Conservation (phyloP, 2,113 vertebrate species). For the Sminthopsis crassicaudata region DNA sequence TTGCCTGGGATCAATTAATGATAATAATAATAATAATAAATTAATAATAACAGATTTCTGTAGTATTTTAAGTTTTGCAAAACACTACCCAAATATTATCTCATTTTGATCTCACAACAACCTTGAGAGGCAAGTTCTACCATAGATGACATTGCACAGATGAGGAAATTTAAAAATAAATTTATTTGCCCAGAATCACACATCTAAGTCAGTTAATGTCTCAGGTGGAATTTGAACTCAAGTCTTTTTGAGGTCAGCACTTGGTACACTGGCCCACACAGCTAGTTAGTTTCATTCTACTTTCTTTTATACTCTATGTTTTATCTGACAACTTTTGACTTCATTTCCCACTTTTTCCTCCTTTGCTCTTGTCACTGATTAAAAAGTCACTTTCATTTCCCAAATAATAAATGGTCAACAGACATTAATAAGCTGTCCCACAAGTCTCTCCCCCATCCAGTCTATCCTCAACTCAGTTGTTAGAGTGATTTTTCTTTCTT, state of each 20-base stretch:
- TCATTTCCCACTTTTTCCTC: not conserved
- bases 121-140: no score
- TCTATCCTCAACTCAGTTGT: not conserved
- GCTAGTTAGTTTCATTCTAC: not conserved
- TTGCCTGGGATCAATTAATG: not conserved
- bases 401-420: not conserved
- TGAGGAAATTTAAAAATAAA: not conserved
- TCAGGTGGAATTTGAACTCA: not conserved
- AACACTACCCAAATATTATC: no score
- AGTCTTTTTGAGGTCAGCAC: not conserved
- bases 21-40: no score
- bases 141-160: not conserved
- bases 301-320: not conserved
- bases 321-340: not conserved
- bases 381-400: not conserved
- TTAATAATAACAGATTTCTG: no score
- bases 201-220: not conserved
- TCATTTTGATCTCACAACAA: no score
- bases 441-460: not conserved
- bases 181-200: not conserved
- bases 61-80: no score
- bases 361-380: not conserved
- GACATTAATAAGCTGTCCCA: not conserved
- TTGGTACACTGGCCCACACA: not conserved
- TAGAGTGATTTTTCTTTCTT: not conserved